Conservation (phyloP, 2,888 invertebrate genomes). For the Phaedon cochleariae region DNA sequence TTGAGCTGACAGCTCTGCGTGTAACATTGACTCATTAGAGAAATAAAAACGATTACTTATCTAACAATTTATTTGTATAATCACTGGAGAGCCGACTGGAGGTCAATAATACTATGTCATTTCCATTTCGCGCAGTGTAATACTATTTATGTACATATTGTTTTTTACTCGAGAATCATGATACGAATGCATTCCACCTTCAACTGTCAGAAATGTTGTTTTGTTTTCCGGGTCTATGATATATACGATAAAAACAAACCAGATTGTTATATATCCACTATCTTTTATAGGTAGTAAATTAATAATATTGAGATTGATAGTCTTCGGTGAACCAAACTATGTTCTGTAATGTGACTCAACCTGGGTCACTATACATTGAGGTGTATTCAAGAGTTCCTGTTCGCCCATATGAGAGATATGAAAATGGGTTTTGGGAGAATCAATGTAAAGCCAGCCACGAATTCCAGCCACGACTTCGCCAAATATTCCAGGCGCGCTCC, state of each 20-base stretch:
- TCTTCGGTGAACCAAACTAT: too few species aligned
- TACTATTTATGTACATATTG: not conserved
- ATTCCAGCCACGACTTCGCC: too few species aligned
- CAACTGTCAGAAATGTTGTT: not conserved
- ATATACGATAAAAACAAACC: not conserved
- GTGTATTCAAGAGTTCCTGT: too few species aligned
- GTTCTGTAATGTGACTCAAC: too few species aligned
- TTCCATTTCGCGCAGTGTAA: not conserved
- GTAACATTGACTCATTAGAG: not conserved
- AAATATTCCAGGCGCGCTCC: too few species aligned
- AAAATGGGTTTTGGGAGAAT: too few species aligned
- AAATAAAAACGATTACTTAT: not conserved
- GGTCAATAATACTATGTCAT: conserved; percentile 2
- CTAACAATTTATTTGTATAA: not conserved
- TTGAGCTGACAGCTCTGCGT: not conserved
- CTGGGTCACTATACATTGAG: too few species aligned
- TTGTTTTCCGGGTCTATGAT: not conserved
- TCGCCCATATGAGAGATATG: too few species aligned
- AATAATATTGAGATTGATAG: not conserved
- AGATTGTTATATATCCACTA: not conserved
- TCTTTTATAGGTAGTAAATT: too few species aligned
- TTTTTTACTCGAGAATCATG: not conserved
- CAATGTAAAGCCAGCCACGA: too few species aligned
- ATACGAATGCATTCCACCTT: not conserved
- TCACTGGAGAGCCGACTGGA: not conserved